These are phyloP conservation scores for Pygocentrus nattereri DNA, from an alignment of 2,797 vertebrate genomes.

Conservation along the genomic window DNA sequence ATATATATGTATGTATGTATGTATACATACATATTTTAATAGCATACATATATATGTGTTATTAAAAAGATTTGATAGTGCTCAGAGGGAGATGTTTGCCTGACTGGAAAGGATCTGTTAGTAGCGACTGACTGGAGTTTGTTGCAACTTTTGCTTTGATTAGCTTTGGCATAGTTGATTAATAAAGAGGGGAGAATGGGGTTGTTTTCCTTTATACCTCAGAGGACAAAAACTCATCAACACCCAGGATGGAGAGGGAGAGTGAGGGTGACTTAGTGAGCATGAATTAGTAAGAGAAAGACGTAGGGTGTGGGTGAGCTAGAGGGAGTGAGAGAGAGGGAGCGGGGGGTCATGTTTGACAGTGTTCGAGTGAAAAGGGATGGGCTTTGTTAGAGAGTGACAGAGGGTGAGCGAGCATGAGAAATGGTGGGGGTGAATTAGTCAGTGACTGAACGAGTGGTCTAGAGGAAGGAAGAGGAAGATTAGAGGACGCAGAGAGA, in stretches of 20 bases:
- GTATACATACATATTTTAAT: not conserved
- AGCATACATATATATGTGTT: not conserved
- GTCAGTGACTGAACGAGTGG: not conserved
- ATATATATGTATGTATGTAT: no score
- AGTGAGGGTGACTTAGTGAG: not conserved
- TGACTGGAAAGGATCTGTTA: not conserved
- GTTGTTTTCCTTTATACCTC: not conserved
- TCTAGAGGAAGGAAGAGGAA: not conserved
- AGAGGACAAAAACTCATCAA: slow-evolving; percentile 12
- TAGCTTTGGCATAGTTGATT: not conserved
- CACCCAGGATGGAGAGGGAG: not conserved
- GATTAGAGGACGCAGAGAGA: not conserved
- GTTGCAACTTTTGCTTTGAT: slow-evolving; percentile 7
- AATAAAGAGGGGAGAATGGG: slow-evolving; percentile 6
- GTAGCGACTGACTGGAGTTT: not conserved
- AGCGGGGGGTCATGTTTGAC: not conserved
- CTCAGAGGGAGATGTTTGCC: not conserved
- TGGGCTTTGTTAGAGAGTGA: slow-evolving; percentile 14
- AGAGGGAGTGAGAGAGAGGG: not conserved
- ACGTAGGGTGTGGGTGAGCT: not conserved
- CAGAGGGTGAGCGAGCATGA: not conserved
- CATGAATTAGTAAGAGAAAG: slow-evolving; percentile 7
- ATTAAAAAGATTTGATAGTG: not conserved
- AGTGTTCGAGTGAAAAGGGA: slow-evolving; percentile 11
- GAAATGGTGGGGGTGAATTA: slow-evolving; percentile 30